phyloP scores from a whole-genome alignment of 2,888 invertebrate species.

The Patella ulyssiponensis region DNA sequence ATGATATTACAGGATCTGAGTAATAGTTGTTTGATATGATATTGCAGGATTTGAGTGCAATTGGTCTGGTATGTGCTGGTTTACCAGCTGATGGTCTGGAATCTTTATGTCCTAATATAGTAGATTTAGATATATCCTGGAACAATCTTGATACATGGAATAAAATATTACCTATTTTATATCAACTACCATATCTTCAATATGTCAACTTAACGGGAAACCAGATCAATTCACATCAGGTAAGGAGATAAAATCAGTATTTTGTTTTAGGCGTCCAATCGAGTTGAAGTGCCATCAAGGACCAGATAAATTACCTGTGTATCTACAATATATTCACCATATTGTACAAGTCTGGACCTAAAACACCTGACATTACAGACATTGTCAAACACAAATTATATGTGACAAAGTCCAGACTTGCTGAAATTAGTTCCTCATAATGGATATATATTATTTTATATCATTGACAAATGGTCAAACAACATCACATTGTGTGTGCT shows the following conservation, averaged over 20 bases:
- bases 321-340: no score
- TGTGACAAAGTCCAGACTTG: no score
- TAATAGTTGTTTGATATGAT: neutral
- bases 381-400: no score
- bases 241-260: conserved; percentile 26
- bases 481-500: no score
- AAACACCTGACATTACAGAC: no score
- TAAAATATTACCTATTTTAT: conserved; percentile 79
- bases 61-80: conserved; percentile 50
- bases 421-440: no score
- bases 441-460: no score
- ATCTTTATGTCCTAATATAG: conserved; percentile 76
- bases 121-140: conserved; percentile 82
- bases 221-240: conserved; percentile 74
- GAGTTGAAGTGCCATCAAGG: no score
- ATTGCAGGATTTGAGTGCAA: conserved; percentile 50
- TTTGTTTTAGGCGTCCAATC: no score
- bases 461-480: no score
- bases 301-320: no score
- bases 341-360: no score
- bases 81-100: conserved; percentile 48
- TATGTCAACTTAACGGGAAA: conserved; percentile 81
- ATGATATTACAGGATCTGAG: neutral
- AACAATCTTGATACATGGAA: conserved; percentile 84
- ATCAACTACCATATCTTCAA: conserved; percentile 78